Conservation (phyloP, 1,140 invertebrate species). For the Diabrotica virgifera region DNA sequence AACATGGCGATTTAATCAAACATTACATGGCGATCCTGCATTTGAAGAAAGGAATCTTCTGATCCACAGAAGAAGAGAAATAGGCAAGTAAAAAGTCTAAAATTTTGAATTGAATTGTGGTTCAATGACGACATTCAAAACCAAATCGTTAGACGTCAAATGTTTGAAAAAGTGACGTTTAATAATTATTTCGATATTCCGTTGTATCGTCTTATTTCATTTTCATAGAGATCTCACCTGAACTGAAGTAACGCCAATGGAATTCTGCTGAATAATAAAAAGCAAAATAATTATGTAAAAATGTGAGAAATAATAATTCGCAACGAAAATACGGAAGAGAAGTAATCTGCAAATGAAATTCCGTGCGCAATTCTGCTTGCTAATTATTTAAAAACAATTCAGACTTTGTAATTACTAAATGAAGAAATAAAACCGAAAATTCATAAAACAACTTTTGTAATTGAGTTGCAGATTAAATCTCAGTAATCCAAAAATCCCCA, state of each 20-base stretch:
- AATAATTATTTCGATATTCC: too few species aligned
- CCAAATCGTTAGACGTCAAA: too few species aligned
- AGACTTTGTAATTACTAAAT: slow-evolving; percentile 37
- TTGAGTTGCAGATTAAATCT: slow-evolving; percentile 40
- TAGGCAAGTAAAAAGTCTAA: too few species aligned
- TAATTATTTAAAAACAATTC: slow-evolving; percentile 43
- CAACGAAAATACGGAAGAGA: slow-evolving; percentile 23
- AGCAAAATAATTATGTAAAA: slow-evolving; percentile 22
- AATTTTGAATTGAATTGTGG: too few species aligned
- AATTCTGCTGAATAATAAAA: background rate
- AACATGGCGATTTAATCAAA: too few species aligned
- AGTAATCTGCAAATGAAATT: slow-evolving; percentile 32
- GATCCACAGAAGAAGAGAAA: too few species aligned
- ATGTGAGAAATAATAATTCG: slow-evolving; percentile 22
- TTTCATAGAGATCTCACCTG: too few species aligned
- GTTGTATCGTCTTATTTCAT: too few species aligned
- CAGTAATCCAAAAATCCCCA: slow-evolving; percentile 41
- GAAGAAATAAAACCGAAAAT: slow-evolving; percentile 40
- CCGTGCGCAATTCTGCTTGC: slow-evolving; percentile 26
- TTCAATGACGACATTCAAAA: too few species aligned
- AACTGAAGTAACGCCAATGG: background rate
- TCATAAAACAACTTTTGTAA: slow-evolving; percentile 38
- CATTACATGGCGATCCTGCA: too few species aligned
- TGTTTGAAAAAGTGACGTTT: too few species aligned
- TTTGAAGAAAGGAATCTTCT: too few species aligned